Percentiles rank a stretch among this genome's conserved stretches.
phyloP scores from a whole-genome alignment of 1,140 invertebrate genomes.

The Eupristina koningsbergeri region DNA sequence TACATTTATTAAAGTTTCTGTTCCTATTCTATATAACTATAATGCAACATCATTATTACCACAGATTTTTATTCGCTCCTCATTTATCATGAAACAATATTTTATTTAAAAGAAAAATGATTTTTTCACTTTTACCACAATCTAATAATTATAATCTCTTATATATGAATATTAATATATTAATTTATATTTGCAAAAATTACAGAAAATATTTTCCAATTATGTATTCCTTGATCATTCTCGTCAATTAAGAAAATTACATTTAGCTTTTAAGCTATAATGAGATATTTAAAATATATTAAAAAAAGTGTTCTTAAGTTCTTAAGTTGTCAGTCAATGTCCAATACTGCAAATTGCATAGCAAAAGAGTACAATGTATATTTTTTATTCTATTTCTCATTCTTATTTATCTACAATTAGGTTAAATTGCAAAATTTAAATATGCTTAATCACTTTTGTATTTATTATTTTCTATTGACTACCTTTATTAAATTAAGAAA shows the following conservation, averaged over 20 bases:
- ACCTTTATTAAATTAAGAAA: neutral
- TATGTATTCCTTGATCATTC: too few relatives aligned
- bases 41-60: conserved; percentile 31
- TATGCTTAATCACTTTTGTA: neutral
- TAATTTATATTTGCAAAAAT: neutral
- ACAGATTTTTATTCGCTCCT: neutral
- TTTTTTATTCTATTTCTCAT: neutral
- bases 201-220: too few relatives aligned
- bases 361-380: neutral
- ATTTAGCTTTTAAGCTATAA: neutral
- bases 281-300: neutral
- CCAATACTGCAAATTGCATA: neutral
- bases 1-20: neutral
- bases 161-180: neutral
- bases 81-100: neutral
- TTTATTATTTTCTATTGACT: neutral
- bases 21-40: conserved; percentile 30
- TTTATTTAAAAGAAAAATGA: neutral
- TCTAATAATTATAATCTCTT: too few relatives aligned
- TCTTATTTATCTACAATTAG: conserved; percentile 5
- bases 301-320: neutral
- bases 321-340: conserved; percentile 11
- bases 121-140: neutral
- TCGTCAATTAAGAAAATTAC: neutral
- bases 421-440: neutral